Conservation (phyloP, 2,797 vertebrate genomes). For the Phalloptychus januarius region DNA sequence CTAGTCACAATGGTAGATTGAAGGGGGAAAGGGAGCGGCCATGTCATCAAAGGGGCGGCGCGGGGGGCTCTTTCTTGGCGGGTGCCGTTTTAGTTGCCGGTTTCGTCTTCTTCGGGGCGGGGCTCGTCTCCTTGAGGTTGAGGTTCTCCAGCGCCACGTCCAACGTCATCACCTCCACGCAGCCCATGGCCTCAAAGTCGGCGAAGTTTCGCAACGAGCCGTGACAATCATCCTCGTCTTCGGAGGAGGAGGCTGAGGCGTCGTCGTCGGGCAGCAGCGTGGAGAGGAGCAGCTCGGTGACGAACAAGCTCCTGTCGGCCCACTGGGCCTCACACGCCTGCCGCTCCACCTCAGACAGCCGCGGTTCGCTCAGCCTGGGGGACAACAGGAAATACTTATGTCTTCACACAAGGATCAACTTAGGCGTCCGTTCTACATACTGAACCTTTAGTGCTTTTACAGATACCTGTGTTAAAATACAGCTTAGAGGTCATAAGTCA, state of each 20-base stretch:
- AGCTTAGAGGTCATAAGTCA: not conserved
- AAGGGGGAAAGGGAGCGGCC: conserved; percentile 62
- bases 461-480: not conserved
- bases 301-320: conserved; percentile 95
- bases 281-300: conserved; percentile 97
- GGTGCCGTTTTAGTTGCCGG: conserved; percentile 79
- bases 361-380: conserved; percentile 92
- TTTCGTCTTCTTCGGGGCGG: conserved; percentile 73
- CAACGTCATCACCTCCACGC: conserved; percentile 99
- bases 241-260: conserved; percentile 78
- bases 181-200: conserved; percentile 99
- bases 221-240: conserved; percentile 89
- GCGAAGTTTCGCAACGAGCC: conserved; percentile 87
- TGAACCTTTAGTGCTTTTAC: not conserved
- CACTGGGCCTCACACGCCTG: conserved; percentile 94
- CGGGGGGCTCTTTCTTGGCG: conserved; percentile 93
- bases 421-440: not conserved
- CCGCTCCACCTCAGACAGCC: conserved; percentile 94
- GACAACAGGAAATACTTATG: not conserved
- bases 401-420: not conserved
- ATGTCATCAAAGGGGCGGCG: conserved; percentile 98
- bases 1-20: conserved; percentile 66
- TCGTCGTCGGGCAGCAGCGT: conserved; percentile 94
- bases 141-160: conserved; percentile 99
- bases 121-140: conserved; percentile 94